Conservation (phyloP, 2,113 vertebrate species). For the Colossoma macropomum region DNA sequence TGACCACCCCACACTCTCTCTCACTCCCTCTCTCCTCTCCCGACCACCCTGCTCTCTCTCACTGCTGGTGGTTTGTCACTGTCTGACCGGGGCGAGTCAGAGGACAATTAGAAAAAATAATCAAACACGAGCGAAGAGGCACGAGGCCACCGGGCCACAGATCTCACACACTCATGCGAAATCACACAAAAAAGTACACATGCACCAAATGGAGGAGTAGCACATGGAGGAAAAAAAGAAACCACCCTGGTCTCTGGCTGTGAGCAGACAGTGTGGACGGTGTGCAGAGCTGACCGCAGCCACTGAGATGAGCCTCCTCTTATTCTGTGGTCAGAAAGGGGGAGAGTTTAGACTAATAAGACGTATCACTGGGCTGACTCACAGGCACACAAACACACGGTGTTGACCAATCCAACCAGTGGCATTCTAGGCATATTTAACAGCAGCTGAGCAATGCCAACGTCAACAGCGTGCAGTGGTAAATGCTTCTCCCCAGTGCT, state of each 20-base stretch:
- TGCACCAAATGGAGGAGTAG: constrained; percentile 25
- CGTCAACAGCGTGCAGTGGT: constrained; percentile 68
- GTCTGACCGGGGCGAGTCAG: constrained; percentile 58
- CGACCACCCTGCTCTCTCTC: constrained; percentile 48
- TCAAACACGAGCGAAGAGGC: constrained; percentile 64
- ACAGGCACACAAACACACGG: constrained; percentile 32
- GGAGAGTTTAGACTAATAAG: constrained; percentile 33
- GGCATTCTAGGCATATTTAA: constrained; percentile 65
- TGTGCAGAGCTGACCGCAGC: constrained; percentile 13
- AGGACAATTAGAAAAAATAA: constrained; percentile 71
- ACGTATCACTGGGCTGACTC: constrained; percentile 24
- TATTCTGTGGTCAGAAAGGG: constrained; percentile 26
- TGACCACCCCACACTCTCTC: neutral
- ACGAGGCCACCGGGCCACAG: neutral
- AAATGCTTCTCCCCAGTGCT: constrained; percentile 66
- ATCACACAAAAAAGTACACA: neutral
- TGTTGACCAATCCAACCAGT: constrained; percentile 51
- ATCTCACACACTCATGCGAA: constrained; percentile 21
- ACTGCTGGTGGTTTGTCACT: constrained; percentile 59
- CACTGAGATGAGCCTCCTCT: constrained; percentile 1
- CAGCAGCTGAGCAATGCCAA: constrained; percentile 63
- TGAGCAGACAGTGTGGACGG: constrained; percentile 2
- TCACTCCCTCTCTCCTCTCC: neutral
- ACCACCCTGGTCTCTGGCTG: neutral
- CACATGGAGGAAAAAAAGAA: neutral